Conservation (phyloP, 2,113 vertebrate genomes). For the Gulo gulo region DNA sequence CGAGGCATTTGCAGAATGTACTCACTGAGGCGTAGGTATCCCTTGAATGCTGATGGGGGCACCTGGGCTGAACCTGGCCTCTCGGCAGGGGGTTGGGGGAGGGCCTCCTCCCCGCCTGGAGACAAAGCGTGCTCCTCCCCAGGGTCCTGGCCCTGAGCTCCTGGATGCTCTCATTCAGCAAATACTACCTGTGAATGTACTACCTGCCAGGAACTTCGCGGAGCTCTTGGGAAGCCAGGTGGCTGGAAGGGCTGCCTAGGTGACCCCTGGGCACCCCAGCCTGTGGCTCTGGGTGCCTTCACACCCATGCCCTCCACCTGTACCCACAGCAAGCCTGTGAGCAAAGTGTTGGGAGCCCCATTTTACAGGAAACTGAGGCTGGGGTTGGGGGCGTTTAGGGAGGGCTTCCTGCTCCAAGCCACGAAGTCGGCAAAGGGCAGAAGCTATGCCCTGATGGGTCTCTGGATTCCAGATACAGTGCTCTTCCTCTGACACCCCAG, state of each 20-base stretch:
- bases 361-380: background rate
- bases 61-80: background rate
- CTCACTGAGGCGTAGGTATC: background rate
- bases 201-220: no score
- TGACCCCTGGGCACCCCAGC: no score
- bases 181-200: no score
- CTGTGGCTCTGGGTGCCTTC: background rate
- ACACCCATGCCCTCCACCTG: rapidly evolving
- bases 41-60: background rate
- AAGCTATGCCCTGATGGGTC: background rate
- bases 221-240: no score
- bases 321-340: background rate
- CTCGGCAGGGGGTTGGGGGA: background rate
- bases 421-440: background rate
- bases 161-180: background rate
- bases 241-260: no score
- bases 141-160: background rate
- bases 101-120: background rate
- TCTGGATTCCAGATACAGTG: background rate
- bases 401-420: background rate
- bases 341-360: background rate
- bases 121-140: background rate
- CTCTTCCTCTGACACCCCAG: background rate
- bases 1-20: background rate
- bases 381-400: background rate